These are phyloP conservation scores for Selene dorsalis DNA, from an alignment of 2,797 vertebrate genomes.

Conservation along the genomic window DNA sequence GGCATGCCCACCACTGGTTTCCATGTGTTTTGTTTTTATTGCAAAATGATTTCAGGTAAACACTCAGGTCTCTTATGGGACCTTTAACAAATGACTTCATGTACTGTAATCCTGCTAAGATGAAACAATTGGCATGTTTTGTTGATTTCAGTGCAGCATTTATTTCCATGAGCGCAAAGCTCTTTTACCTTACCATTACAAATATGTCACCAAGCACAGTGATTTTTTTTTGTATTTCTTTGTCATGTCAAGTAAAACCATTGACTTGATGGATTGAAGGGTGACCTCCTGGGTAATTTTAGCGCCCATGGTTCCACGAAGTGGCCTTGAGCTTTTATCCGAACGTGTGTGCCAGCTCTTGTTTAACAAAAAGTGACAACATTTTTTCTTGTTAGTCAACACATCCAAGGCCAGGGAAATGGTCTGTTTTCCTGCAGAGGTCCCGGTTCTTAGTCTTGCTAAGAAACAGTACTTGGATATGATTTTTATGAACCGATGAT, in stretches of 20 bases:
- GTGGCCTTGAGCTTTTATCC: slow-evolving; percentile 44
- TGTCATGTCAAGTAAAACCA: not conserved
- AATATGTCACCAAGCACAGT: slow-evolving; percentile 6
- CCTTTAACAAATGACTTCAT: not conserved
- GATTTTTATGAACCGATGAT: slow-evolving; percentile 62
- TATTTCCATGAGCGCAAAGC: not conserved
- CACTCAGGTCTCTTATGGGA: too few relatives aligned
- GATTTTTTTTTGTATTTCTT: slow-evolving; percentile 41
- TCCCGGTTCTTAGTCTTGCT: slow-evolving; percentile 1
- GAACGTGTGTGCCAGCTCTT: slow-evolving; percentile 34
- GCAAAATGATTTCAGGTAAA: too few relatives aligned
- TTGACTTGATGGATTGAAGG: too few relatives aligned
- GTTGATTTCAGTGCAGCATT: not conserved
- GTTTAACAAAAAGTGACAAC: slow-evolving; percentile 61
- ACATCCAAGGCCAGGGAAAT: slow-evolving; percentile 48
- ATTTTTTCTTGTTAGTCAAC: slow-evolving; percentile 66
- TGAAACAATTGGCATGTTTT: slow-evolving; percentile 19
- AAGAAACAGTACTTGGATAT: not conserved
- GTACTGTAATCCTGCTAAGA: not conserved
- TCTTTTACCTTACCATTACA: not conserved
- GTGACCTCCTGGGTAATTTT: slow-evolving; percentile 51
- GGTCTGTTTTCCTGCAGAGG: not conserved
- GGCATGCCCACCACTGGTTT: too few relatives aligned
- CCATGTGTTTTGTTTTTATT: too few relatives aligned
- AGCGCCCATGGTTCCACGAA: not conserved